Conservation (phyloP, 2,888 invertebrate species). For the Phengaris alcon region DNA sequence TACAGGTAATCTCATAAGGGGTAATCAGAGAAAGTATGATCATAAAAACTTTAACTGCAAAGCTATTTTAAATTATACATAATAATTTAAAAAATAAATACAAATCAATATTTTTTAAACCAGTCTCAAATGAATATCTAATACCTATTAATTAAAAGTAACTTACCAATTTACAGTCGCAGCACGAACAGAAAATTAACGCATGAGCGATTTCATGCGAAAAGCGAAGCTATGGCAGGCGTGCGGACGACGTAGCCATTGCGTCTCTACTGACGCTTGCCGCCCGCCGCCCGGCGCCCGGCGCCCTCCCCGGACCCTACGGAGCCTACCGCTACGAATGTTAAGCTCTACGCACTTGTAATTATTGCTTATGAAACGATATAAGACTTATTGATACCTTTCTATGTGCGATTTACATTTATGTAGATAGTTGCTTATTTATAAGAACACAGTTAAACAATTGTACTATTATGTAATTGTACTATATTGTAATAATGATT, state of each 20-base stretch:
- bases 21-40: not conserved
- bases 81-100: not conserved
- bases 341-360: too few relatives aligned
- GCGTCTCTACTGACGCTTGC: constrained; percentile 61
- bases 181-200: not conserved
- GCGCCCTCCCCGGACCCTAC: too few relatives aligned
- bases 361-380: too few relatives aligned
- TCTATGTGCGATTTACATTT: too few relatives aligned
- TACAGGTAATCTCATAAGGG: not conserved
- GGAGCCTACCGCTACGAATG: too few relatives aligned
- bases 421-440: too few relatives aligned
- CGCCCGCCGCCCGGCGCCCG: constrained; percentile 33
- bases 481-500: too few relatives aligned
- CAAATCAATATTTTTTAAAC: not conserved
- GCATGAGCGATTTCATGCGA: not conserved
- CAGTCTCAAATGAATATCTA: not conserved
- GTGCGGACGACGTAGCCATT: constrained; percentile 60
- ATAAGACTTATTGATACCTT: too few relatives aligned
- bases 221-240: constrained; percentile 39
- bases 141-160: not conserved
- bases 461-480: too few relatives aligned
- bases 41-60: not conserved
- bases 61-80: not conserved
- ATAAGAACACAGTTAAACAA: too few relatives aligned
- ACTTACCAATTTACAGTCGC: constrained; percentile 7